Conservation (phyloP, 2,113 vertebrate genomes). For the Marcusenius ussheri region DNA sequence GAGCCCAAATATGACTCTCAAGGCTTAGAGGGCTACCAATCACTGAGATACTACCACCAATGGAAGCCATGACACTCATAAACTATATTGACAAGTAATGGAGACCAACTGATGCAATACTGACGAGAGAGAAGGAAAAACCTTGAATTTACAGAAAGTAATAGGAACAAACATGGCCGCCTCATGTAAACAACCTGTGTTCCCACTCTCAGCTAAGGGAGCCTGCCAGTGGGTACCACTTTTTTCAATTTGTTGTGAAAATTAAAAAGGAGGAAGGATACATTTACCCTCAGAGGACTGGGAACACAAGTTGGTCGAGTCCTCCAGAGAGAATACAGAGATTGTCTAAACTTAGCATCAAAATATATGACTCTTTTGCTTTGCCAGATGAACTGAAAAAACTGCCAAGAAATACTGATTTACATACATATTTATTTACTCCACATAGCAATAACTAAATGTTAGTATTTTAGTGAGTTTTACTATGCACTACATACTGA, state of each 20-base stretch:
- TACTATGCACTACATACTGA: background rate
- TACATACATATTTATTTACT: background rate
- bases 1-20: background rate
- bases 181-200: background rate
- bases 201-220: background rate
- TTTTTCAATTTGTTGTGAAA: background rate
- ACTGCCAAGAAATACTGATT: background rate
- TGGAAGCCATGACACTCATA: background rate
- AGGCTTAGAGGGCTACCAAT: background rate
- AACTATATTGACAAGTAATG: background rate
- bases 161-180: background rate
- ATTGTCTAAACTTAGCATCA: background rate
- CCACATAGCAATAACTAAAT: background rate
- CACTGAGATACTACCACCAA: background rate
- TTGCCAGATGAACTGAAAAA: background rate
- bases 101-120: background rate
- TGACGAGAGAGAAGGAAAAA: background rate
- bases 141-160: background rate
- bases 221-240: background rate
- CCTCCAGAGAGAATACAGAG: background rate
- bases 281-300: background rate
- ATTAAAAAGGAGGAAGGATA: background rate
- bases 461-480: background rate
- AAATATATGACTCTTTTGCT: background rate
- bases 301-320: background rate